These are phyloP conservation scores for Poecilia gillii DNA, from an alignment of 2,797 vertebrate genomes.

Conservation along the genomic window DNA sequence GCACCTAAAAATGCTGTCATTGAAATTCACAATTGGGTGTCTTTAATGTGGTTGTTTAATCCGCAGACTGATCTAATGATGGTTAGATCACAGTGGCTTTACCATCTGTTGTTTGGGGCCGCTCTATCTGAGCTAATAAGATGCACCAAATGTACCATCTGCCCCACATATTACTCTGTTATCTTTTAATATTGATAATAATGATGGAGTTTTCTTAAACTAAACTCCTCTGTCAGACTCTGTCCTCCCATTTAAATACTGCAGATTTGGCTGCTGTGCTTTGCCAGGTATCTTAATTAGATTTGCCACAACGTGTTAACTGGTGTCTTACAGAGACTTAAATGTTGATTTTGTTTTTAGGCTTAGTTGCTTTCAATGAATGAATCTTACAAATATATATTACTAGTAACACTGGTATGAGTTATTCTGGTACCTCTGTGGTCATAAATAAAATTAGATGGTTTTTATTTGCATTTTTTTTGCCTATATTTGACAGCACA, in stretches of 20 bases:
- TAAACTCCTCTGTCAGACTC: background rate
- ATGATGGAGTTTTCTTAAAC: background rate
- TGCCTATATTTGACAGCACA: background rate
- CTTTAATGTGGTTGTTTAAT: slow-evolving; percentile 14
- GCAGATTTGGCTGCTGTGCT: background rate
- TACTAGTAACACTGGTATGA: background rate
- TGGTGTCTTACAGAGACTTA: background rate
- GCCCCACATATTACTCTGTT: background rate
- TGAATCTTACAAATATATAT: background rate
- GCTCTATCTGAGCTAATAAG: slow-evolving; percentile 1
- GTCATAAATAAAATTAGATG: background rate
- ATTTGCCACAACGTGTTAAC: background rate
- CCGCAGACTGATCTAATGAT: background rate
- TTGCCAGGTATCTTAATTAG: background rate
- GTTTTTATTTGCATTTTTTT: background rate
- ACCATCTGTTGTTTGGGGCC: slow-evolving; percentile 16
- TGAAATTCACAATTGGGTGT: slow-evolving; percentile 1
- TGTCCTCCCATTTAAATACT: background rate
- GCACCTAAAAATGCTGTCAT: background rate
- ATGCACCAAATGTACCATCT: background rate
- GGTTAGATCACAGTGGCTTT: slow-evolving; percentile 15
- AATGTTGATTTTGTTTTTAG: background rate
- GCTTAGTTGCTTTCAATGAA: background rate
- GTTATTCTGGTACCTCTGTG: background rate
- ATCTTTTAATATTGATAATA: background rate